A percentile compares a stretch with the other conserved stretches of the same genome.
Evolutionary conservation across 2,113 vertebrate genomes (phyloP).

Genomic region (Tenrec ecaudatus): DNA sequence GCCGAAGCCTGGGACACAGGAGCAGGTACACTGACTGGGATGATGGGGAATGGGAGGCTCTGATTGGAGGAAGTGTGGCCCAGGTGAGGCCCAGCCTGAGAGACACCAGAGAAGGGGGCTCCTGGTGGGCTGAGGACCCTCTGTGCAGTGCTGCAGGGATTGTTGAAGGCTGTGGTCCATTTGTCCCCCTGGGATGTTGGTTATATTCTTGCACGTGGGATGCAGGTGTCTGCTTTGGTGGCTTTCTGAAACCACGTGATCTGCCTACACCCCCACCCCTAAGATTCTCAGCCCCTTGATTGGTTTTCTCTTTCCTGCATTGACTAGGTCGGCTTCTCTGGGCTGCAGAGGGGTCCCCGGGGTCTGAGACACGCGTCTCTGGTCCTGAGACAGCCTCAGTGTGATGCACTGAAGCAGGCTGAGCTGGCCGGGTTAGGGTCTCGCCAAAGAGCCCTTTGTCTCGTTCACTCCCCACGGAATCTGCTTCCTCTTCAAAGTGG

Average conservation of each 20-base stretch:
- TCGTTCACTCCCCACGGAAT: neutral
- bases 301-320: neutral
- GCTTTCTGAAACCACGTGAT: neutral
- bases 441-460: neutral
- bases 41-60: neutral
- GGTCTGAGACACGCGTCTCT: neutral
- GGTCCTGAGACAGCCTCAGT: neutral
- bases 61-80: neutral
- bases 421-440: neutral
- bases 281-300: neutral
- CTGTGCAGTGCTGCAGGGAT: neutral
- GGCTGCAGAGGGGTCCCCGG: neutral
- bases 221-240: neutral
- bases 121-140: neutral
- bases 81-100: neutral
- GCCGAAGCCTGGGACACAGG: neutral
- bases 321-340: neutral
- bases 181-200: neutral
- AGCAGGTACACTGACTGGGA: constrained; percentile 43
- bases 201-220: neutral
- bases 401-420: neutral
- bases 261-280: neutral
- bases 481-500: neutral
- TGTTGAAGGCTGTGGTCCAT: neutral
- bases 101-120: neutral